These are phyloP conservation scores for Hyalella azteca DNA, from an alignment of 2,888 invertebrate species.

Conservation along the genomic window DNA sequence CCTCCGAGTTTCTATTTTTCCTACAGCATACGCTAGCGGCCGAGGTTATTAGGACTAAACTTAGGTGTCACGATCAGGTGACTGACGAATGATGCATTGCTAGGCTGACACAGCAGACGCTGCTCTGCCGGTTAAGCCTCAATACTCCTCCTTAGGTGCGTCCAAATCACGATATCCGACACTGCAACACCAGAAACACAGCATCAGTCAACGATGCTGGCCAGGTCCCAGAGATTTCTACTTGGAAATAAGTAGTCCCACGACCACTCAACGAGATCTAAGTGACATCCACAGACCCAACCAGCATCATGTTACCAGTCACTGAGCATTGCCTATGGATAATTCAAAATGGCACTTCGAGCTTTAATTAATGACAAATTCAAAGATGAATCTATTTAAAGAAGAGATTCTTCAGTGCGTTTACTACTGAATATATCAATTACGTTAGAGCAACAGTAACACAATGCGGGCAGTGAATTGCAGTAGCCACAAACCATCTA, in stretches of 20 bases:
- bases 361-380: no score
- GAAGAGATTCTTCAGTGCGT: no score
- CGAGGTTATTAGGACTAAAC: no score
- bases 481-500: slow-evolving; percentile 47
- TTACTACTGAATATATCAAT: not conserved
- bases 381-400: no score
- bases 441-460: slow-evolving; percentile 43
- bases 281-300: slow-evolving; percentile 23
- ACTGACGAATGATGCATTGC: not conserved
- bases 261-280: not conserved
- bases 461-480: slow-evolving; percentile 20
- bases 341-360: not conserved
- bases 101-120: not conserved
- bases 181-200: slow-evolving; percentile 65
- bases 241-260: not conserved
- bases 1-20: no score
- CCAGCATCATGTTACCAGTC: slow-evolving; percentile 37
- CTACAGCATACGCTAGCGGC: no score
- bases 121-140: slow-evolving; percentile 61
- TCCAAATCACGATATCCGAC: slow-evolving; percentile 92
- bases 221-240: not conserved
- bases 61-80: no score
- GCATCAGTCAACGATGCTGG: slow-evolving; percentile 16
- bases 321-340: not conserved
- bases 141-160: slow-evolving; percentile 88